phyloP scores from a whole-genome alignment of 2,888 invertebrate genomes.

The Lobophora halterata region DNA sequence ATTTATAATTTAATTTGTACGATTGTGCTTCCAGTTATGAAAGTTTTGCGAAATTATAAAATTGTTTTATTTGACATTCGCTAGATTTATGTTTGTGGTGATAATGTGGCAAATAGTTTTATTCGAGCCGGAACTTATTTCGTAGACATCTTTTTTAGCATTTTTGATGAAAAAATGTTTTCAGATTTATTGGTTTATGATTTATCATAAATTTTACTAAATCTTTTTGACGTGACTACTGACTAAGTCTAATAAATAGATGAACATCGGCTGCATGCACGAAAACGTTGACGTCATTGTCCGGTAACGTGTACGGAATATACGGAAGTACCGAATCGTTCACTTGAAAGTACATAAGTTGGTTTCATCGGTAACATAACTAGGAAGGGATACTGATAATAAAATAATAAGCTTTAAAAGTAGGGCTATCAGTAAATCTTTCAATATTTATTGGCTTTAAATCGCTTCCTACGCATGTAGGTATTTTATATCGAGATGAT shows the following conservation, averaged over 20 bases:
- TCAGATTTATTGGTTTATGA: neutral
- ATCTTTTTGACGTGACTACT: too few species aligned
- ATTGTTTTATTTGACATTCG: slow-evolving; percentile 27
- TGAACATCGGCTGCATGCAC: too few species aligned
- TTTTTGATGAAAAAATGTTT: slow-evolving; percentile 3
- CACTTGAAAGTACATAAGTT: neutral
- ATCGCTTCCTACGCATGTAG: slow-evolving; percentile 33
- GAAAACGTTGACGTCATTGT: too few species aligned
- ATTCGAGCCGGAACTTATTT: slow-evolving; percentile 3
- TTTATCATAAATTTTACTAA: neutral
- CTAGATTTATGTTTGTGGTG: slow-evolving; percentile 22
- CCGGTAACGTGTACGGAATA: neutral
- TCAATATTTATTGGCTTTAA: slow-evolving; percentile 35
- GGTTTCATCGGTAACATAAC: slow-evolving; percentile 3
- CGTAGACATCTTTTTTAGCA: slow-evolving; percentile 11
- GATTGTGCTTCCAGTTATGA: slow-evolving; percentile 26
- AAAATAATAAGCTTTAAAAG: slow-evolving; percentile 27
- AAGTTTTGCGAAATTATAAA: slow-evolving; percentile 30
- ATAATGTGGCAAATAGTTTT: slow-evolving; percentile 18
- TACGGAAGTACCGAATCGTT: neutral
- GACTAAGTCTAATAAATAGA: too few species aligned
- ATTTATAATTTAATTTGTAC: slow-evolving; percentile 36
- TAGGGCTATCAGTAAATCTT: slow-evolving; percentile 35
- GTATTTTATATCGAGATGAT: slow-evolving; percentile 26
- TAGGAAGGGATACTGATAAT: slow-evolving; percentile 29